Evolutionary conservation across 2,113 vertebrate genomes (phyloP).

Genomic region (Alligator sinensis): DNA sequence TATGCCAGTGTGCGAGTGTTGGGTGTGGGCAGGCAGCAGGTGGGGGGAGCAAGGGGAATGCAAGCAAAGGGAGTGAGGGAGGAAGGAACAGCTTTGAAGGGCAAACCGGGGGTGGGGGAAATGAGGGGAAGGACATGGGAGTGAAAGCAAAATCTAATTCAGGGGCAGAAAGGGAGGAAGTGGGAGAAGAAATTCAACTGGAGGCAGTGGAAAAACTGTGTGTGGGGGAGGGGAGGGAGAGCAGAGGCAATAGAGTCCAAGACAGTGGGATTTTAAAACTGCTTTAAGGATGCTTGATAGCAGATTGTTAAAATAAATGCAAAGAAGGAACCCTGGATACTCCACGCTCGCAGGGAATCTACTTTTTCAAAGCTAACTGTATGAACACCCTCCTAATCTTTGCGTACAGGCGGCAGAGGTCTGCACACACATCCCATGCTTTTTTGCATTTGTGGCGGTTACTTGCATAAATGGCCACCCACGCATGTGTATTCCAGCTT

Average conservation of each 20-base stretch:
- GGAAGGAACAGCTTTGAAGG: rapidly evolving
- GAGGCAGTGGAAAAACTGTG: not conserved
- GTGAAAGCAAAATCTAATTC: not conserved
- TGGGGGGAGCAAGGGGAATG: rapidly evolving
- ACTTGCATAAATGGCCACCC: not conserved
- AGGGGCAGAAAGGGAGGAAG: not conserved
- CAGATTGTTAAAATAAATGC: slow-evolving; percentile 22
- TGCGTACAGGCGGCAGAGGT: rapidly evolving
- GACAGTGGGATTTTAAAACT: not conserved
- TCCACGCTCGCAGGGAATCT: not conserved
- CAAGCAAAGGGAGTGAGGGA: not conserved
- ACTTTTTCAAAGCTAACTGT: not conserved
- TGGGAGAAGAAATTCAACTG: not conserved
- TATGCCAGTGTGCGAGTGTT: not conserved
- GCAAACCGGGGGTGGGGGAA: not conserved
- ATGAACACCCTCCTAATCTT: not conserved
- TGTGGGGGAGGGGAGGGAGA: not conserved
- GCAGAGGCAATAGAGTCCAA: not conserved
- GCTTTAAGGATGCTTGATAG: not conserved
- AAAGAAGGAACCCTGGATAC: not conserved
- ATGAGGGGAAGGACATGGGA: not conserved
- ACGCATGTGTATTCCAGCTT: not conserved
- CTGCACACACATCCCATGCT: not conserved
- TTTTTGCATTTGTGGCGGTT: not conserved
- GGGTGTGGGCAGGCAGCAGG: not conserved